A percentile compares a stretch with the other conserved stretches of the same genome.
phyloP scores from a whole-genome alignment of 2,888 invertebrate genomes.

The Ferrisia virgata region DNA sequence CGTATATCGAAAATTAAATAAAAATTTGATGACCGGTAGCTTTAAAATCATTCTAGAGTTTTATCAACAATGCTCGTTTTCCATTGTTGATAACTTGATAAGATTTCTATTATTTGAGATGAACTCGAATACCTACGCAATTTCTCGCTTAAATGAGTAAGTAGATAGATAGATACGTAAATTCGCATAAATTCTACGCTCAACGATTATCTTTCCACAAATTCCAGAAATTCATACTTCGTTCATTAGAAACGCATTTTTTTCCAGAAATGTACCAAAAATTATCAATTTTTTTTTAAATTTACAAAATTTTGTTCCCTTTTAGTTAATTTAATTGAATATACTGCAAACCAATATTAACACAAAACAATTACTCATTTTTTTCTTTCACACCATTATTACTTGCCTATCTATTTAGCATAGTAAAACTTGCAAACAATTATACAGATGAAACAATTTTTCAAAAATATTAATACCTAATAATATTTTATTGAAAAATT shows the following conservation, averaged over 20 bases:
- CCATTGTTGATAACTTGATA: not conserved
- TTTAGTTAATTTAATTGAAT: not conserved
- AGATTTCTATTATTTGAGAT: not conserved
- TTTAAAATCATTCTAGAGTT: not conserved
- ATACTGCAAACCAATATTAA: not conserved
- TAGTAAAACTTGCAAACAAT: no score
- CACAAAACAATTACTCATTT: not conserved
- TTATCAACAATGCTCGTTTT: not conserved
- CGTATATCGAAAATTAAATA: conserved; percentile 13
- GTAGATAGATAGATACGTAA: no score
- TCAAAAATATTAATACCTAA: no score
- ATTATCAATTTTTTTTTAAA: not conserved
- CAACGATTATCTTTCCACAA: not conserved
- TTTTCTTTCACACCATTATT: no score
- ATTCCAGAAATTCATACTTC: not conserved
- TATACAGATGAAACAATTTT: no score
- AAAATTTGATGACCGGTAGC: not conserved
- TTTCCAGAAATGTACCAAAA: not conserved
- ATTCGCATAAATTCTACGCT: not conserved
- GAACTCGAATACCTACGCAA: not conserved
- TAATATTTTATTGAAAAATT: no score
- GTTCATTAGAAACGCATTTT: not conserved
- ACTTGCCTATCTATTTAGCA: no score
- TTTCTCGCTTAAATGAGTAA: not conserved
- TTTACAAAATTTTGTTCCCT: not conserved